A percentile compares a stretch with the other conserved stretches of the same genome.
These are phyloP conservation scores for Heliconius ismenius DNA, from an alignment of 2,888 invertebrate genomes.

Conservation along the genomic window DNA sequence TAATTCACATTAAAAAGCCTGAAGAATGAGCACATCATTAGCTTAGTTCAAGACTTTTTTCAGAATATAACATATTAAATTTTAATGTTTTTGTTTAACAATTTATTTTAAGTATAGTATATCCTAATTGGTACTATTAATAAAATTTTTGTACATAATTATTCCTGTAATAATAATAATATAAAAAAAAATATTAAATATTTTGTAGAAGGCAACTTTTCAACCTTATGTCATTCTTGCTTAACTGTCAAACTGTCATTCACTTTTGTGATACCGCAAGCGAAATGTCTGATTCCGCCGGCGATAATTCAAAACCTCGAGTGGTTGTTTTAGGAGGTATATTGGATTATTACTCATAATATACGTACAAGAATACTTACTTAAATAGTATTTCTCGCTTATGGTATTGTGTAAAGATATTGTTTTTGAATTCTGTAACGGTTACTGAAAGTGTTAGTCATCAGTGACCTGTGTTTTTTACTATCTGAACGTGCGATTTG, in stretches of 20 bases:
- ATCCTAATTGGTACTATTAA: background rate
- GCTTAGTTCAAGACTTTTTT: no score
- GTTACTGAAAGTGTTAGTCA: conserved; percentile 73
- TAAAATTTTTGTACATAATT: no score
- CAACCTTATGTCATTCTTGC: conserved; percentile 30
- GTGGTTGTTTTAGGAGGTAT: conserved; percentile 78
- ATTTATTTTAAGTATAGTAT: background rate
- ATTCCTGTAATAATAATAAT: no score
- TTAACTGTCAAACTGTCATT: conserved; percentile 49
- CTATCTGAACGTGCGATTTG: conserved; percentile 53
- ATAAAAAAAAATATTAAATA: background rate
- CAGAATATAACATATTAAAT: background rate
- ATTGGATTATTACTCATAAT: conserved; percentile 33
- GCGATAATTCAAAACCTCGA: conserved; percentile 75
- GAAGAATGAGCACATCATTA: no score
- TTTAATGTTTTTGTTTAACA: background rate
- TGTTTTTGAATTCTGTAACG: conserved; percentile 64
- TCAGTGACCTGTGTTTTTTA: conserved; percentile 56
- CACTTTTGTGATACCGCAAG: conserved; percentile 57
- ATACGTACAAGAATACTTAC: conserved; percentile 11
- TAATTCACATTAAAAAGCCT: no score
- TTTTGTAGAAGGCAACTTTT: conserved; percentile 29
- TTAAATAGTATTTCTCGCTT: conserved; percentile 1
- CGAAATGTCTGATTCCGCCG: conserved; percentile 75
- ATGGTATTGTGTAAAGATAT: conserved; percentile 6